Evolutionary conservation across 2,113 vertebrate species (phyloP), one percentile per base, ranked within the genome.

Genomic region (Cephalopterus ornatus): DNA sequence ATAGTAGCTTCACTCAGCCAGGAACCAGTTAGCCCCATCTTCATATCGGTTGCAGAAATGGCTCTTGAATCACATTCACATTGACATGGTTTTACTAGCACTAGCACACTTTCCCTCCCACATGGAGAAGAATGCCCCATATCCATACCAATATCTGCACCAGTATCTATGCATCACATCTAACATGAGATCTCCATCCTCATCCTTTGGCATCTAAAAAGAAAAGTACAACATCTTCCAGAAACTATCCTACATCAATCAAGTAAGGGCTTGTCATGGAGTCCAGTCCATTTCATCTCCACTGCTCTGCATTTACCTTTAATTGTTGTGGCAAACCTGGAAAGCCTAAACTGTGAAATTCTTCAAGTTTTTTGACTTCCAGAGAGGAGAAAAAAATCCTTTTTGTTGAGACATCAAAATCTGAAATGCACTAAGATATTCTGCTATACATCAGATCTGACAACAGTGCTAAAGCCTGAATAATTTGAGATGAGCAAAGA

Each of bases 391-490:
- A 56, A 55, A 75, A 71, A 13, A 14, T 49, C 49, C 11, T 87
- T 93, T 84, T 87, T 85, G 66, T 88, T 92, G 72, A 88, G 63
- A 92, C 66, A 88, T 82, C 32, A 82, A 56, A 95, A 73, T 56
- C 44, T 82, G 74, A 90, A 93, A 79, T 80, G 53, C 65, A 92
- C 12, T 47, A 81, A 81, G 56, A 89, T 81, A 63, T 9, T 91
- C 73, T 92, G 91, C 61, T 81, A 55, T 72, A 84, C 22, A 59
- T 85, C 76, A 75, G 47, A 66, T 84, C 35, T 92, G 86, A 92
- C 61, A 92, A 67, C 33, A 83, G 52, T 61, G 77, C 80, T 89
- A 75, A 95, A 91, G 87, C 39, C 52, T 84, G 76, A 92, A 91
- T 78, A 92, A 92, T 67, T 33, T 77, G 52, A 90, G 53, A 86